These are phyloP conservation scores for Aelia acuminata DNA, from an alignment of 2,888 invertebrate species.

Conservation along the genomic window DNA sequence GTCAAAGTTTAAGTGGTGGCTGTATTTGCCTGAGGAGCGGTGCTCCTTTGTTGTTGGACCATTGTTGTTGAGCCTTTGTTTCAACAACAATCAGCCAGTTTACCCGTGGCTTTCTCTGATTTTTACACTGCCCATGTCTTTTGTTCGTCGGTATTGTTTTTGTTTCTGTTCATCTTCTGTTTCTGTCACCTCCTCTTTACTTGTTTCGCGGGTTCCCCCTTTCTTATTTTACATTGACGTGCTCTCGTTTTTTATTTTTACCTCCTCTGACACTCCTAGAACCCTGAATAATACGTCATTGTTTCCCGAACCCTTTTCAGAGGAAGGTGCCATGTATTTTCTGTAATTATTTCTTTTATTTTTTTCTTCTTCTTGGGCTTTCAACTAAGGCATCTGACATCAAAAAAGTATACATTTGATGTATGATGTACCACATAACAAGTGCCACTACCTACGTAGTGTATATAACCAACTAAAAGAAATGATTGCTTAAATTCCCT, in stretches of 20 bases:
- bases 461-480: too few species aligned
- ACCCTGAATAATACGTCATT: slow-evolving; percentile 10
- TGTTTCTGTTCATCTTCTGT: slow-evolving; percentile 42
- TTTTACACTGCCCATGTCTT: slow-evolving; percentile 37
- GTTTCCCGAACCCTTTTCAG: neutral
- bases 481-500: too few species aligned
- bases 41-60: neutral
- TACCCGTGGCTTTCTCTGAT: slow-evolving; percentile 44
- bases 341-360: neutral
- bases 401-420: too few species aligned
- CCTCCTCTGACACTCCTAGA: neutral
- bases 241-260: neutral
- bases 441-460: too few species aligned
- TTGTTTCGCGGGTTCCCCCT: neutral
- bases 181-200: slow-evolving; percentile 28
- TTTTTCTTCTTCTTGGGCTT: neutral
- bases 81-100: slow-evolving; percentile 50
- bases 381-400: too few species aligned
- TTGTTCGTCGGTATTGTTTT: slow-evolving; percentile 27
- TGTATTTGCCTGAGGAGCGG: slow-evolving; percentile 3
- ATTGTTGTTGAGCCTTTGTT: neutral
- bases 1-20: slow-evolving; percentile 8
- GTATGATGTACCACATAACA: too few species aligned
- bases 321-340: neutral
- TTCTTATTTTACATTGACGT: slow-evolving; percentile 33